Evolutionary conservation across 1,140 invertebrate species (phyloP).

Genomic region (Penaeus chinensis): DNA sequence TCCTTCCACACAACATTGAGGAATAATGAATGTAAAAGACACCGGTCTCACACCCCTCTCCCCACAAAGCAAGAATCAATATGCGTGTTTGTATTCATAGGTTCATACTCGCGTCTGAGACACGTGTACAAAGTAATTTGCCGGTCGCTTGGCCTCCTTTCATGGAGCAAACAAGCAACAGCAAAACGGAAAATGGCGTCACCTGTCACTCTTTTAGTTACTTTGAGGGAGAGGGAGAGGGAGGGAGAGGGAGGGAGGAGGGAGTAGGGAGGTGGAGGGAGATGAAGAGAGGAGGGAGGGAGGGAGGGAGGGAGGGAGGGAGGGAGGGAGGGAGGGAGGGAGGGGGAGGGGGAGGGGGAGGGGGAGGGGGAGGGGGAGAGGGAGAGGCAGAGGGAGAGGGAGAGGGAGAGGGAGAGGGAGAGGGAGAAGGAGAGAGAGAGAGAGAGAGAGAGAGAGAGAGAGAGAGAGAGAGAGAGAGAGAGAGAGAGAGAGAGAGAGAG

Average conservation of each 20-base stretch:
- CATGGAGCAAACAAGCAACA: no score
- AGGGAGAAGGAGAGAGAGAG: neutral
- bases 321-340: neutral
- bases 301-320: neutral
- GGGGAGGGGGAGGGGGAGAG: neutral
- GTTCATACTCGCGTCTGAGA: no score
- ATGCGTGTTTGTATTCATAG: no score
- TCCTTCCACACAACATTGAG: no score
- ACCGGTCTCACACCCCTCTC: no score
- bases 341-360: neutral
- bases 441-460: neutral
- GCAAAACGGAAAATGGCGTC: no score
- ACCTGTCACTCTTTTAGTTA: no score
- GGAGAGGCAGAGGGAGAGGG: neutral
- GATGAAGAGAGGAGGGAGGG: neutral
- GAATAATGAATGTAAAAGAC: no score
- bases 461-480: neutral
- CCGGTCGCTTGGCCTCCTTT: no score
- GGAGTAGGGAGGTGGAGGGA: neutral
- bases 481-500: neutral
- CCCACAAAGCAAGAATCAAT: no score
- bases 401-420: neutral
- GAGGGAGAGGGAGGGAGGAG: neutral
- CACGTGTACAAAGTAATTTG: no score
- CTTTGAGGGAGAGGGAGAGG: constrained; percentile 23